Evolutionary conservation across 2,113 vertebrate genomes (phyloP).

Genomic region (Furnarius figulus): DNA sequence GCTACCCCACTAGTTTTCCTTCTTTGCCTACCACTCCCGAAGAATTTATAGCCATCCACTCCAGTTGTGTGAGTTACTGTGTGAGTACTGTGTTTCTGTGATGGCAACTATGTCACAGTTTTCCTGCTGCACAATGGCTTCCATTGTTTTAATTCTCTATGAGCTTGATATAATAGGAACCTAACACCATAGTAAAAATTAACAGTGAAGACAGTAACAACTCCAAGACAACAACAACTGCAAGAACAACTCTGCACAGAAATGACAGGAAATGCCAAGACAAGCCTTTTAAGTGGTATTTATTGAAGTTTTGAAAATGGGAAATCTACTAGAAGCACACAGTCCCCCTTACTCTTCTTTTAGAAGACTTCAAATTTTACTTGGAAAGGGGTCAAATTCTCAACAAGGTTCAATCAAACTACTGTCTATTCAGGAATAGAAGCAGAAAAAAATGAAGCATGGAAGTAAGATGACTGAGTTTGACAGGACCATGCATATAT

Average conservation of each 20-base stretch:
- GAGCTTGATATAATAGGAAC: neutral
- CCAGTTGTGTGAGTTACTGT: neutral
- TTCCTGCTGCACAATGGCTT: neutral
- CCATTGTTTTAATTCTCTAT: neutral
- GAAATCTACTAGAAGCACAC: neutral
- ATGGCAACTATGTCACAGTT: neutral
- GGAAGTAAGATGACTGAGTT: neutral
- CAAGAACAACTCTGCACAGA: neutral
- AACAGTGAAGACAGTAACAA: neutral
- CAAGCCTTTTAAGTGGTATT: neutral
- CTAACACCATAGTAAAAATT: neutral
- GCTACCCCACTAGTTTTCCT: neutral
- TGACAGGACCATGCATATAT: rapidly evolving
- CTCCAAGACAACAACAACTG: neutral
- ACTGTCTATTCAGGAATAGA: neutral
- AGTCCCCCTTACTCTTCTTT: neutral
- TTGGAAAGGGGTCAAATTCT: neutral
- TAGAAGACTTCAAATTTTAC: neutral
- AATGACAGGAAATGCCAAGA: neutral
- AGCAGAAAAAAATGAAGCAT: neutral
- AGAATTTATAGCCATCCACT: neutral
- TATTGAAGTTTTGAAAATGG: neutral
- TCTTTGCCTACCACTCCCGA: neutral
- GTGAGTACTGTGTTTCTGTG: neutral
- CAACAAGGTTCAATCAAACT: neutral